Base-by-base conservation (phyloP, 2,797 vertebrate genomes). In the Sciurus carolinensis region DNA sequence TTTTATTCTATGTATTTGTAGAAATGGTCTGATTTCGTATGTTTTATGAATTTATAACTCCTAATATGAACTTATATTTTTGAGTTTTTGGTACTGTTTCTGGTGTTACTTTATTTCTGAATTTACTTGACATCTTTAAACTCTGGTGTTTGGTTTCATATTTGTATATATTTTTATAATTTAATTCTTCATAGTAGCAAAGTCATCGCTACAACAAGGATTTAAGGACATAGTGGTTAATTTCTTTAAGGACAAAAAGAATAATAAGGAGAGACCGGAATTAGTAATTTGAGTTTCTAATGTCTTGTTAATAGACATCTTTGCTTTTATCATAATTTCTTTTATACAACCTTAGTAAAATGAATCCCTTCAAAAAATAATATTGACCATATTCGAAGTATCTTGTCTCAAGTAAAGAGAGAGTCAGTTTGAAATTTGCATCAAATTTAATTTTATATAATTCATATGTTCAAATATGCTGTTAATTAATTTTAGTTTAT, bases 401-500 rank as follows among this genome's bases (percentile, higher is more conserved):
- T 69, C 18, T 95, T 50, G 7, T 86, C 80, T 93, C 80, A 76
- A 28, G 5, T 52, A 13, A 85, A 50, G 15, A 80, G 57, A 89
- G 76, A 22, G 1, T 87, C 24, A 33, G 20, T 28, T 96, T 87
- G 67, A 91, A 83, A 77, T 94, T 89, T 39, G 26, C 36, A 42
- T 94, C 50, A 26, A 13, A 84, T 24, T 52, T 84, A 83, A 28
- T 96, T 95, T 67, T 90, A 9, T 90, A 1, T 36, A 88, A 90
- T 80, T 72, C 82, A 10, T 76, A 39, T 95, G 33, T 75, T 97
- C 75, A 84, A 91, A 80, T 52, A 36, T 96, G 14, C 0, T 90
- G 66, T 92, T 50, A 81, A 86, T 82, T 97, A 94, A 98, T 97
- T 80, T 80, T 44, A 87, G 0, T 93, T 82, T 96, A 3, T 97